Evolutionary conservation across 2,797 vertebrate genomes (phyloP).

Genomic region (Hypotaenidia okinawae): DNA sequence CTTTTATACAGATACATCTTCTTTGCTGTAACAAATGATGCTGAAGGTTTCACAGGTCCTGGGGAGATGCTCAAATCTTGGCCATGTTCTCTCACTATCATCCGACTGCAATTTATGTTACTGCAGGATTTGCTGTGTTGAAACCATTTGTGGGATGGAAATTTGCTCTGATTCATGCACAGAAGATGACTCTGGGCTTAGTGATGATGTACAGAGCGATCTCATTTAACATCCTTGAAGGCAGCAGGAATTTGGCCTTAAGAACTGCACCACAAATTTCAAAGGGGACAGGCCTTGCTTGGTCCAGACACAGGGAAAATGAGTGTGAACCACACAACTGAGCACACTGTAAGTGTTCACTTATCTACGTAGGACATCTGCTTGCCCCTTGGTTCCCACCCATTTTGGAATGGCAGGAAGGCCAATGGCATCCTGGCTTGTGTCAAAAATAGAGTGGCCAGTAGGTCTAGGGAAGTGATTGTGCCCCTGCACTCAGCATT

Average conservation of each 20-base stretch:
- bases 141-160: neutral
- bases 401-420: neutral
- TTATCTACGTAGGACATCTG: neutral
- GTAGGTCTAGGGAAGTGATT: too few relatives aligned
- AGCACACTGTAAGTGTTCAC: neutral
- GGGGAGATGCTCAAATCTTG: neutral
- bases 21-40: neutral
- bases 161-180: neutral
- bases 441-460: too few relatives aligned
- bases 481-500: too few relatives aligned
- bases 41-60: neutral
- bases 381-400: neutral
- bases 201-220: neutral
- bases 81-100: rapidly evolving
- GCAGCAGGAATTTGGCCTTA: neutral
- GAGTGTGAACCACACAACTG: rapidly evolving
- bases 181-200: neutral
- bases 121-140: neutral
- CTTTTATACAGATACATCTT: neutral
- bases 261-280: neutral
- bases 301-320: neutral
- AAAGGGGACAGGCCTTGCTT: neutral
- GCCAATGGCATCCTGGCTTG: too few relatives aligned
- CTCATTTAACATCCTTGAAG: neutral
- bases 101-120: neutral